Evolutionary conservation across 2,797 vertebrate genomes (phyloP).

Genomic region (Harpagifer antarcticus): DNA sequence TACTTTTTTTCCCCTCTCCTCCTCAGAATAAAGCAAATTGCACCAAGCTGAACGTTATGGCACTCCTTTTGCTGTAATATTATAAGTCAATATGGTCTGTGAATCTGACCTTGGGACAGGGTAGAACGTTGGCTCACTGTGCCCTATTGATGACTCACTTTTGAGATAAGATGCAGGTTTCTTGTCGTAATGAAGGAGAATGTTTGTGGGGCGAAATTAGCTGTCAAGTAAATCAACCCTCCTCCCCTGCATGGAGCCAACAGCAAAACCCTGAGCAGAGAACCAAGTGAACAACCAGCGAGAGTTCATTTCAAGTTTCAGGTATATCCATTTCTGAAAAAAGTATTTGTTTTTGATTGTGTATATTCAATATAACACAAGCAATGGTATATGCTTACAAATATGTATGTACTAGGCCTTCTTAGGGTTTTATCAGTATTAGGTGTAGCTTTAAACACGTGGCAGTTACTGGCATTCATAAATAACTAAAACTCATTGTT

Average conservation of each 20-base stretch:
- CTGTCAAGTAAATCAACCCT: background rate
- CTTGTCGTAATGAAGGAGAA: background rate
- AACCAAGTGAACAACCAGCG: background rate
- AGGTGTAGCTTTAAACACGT: background rate
- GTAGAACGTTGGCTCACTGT: background rate
- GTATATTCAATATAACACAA: background rate
- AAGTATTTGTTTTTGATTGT: background rate
- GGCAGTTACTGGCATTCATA: background rate
- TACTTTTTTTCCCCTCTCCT: no score
- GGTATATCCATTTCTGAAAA: background rate
- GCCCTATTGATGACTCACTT: no score
- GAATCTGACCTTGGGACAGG: background rate
- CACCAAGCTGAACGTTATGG: background rate
- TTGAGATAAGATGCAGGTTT: background rate
- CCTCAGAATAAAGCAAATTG: background rate
- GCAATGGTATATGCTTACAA: background rate
- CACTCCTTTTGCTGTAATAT: background rate
- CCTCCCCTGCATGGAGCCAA: constrained; percentile 4
- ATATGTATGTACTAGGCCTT: background rate
- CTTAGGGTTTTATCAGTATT: background rate
- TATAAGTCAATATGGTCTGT: background rate
- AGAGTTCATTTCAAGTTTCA: background rate
- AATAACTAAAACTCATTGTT: constrained; percentile 1
- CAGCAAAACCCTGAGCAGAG: constrained; percentile 28
- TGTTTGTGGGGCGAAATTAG: background rate